Base-by-base conservation (phyloP, 2,888 invertebrate genomes). In the Rhabditoides inermis region DNA sequence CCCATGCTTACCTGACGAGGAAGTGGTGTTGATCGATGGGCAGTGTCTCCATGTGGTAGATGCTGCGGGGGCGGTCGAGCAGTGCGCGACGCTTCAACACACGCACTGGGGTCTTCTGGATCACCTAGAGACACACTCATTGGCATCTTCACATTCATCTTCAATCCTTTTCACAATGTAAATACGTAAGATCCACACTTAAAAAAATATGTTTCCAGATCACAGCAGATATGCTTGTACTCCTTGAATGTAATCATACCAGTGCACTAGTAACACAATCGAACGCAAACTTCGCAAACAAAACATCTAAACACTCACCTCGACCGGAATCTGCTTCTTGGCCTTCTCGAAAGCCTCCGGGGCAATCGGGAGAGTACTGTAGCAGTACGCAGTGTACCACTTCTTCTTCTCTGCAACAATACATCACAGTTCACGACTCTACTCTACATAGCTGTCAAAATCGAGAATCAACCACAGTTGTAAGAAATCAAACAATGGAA, bases 331-430 rank as follows among this genome's bases (percentile, higher is more conserved):
- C 36, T 45, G 25, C 22, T 23, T n/a, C 28, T 27, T 15, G 1
- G 58, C 61, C 10, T 47, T 26, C 2, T 44, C 45, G 22, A 64
- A 59, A n/a, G 51, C 30, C 3, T 55, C 50, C 3, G 53, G 50
- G 5, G 54, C 49, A n/a, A 74, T 47, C 3, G 65, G 64, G 10
- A 65, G 51, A 5, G 62, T 63, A 44, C 71, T 64, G 60, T 65
- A 71, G 55, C 75, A 75, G 46, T 69, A 55, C 15, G 71, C 71
- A 2, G 69, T 65, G 55, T 75, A 75, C 20, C 56, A 54, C 53
- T 75, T 75, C 41, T 59, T 40, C 63, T 75, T 75, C 22, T 74
- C 73, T 69, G 47, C 36, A 67, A n/a, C n/a, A n/a, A n/a, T n/a
- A n/a, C n/a, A n/a, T n/a, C n/a, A n/a, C n/a, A n/a, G n/a, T n/a